Percentiles rank a stretch among this genome's conserved stretches.
phyloP scores from a whole-genome alignment of 1,140 invertebrate genomes.

The Cylas formicarius region DNA sequence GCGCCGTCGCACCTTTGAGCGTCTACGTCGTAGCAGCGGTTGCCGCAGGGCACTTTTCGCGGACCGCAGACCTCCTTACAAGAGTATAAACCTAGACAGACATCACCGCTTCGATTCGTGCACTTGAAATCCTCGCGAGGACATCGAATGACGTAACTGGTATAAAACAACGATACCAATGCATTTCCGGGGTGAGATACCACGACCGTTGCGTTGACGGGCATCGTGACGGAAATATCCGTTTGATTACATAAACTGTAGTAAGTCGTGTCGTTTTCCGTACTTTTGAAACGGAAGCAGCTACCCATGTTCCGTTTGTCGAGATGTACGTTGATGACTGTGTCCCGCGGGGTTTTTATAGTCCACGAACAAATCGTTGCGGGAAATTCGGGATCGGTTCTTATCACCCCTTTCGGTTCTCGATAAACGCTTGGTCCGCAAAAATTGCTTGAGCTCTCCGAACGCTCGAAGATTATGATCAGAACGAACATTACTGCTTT shows the following conservation, averaged over 20 bases:
- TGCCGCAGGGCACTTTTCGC: background rate
- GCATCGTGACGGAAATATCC: background rate
- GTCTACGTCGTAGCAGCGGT: conserved; percentile 9
- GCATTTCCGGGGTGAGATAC: background rate
- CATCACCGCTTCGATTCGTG: conserved; percentile 1
- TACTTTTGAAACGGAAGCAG: background rate
- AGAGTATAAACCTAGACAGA: no score
- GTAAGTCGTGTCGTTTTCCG: background rate
- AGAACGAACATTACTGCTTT: no score
- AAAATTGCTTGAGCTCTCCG: no score
- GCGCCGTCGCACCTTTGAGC: conserved; percentile 14
- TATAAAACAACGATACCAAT: conserved; percentile 1
- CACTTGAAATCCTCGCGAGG: conserved; percentile 5
- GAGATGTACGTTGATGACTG: conserved; percentile 3
- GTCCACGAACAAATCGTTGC: conserved; percentile 11
- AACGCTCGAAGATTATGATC: no score
- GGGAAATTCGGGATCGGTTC: background rate
- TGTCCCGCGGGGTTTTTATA: conserved; percentile 2
- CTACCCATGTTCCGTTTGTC: conserved; percentile 2
- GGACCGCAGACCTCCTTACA: background rate
- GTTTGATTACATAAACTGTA: conserved; percentile 8
- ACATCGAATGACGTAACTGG: conserved; percentile 8
- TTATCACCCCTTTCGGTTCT: conserved; percentile 7
- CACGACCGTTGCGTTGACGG: background rate
- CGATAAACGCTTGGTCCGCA: background rate